A percentile compares a stretch with the other conserved stretches of the same genome.
Evolutionary conservation across 1,140 invertebrate species (phyloP).

Genomic region (Ceratosolen solmsi): DNA sequence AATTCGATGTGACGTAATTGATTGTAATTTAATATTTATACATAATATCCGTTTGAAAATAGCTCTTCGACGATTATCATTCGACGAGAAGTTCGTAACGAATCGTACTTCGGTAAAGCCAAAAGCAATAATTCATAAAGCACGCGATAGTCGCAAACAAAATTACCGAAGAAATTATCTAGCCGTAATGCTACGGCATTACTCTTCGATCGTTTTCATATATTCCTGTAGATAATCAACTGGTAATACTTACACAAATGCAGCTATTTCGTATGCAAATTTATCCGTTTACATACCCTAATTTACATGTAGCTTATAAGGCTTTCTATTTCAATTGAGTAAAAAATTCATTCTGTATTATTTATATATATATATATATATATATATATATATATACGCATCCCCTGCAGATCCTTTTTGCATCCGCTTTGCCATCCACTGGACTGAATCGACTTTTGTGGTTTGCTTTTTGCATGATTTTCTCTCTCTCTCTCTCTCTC

Average conservation of each 20-base stretch:
- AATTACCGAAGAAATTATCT: background rate
- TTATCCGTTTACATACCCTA: background rate
- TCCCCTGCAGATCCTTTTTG: background rate
- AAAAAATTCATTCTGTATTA: background rate
- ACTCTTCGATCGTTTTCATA: no score
- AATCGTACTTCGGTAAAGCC: background rate
- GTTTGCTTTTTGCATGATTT: constrained; percentile 33
- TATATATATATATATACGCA: constrained; percentile 10
- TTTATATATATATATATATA: no score
- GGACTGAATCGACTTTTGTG: constrained; percentile 42
- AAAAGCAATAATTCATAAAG: background rate
- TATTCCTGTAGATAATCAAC: no score
- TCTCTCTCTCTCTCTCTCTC: background rate
- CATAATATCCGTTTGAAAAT: no score
- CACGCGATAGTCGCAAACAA: background rate
- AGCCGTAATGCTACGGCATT: no score
- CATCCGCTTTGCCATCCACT: background rate
- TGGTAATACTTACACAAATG: no score
- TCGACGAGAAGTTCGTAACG: no score
- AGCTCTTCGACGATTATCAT: no score
- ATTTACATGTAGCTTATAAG: background rate
- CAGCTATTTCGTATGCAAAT: no score
- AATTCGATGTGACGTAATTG: no score
- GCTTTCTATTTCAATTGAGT: background rate
- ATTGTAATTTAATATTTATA: no score